Evolutionary conservation across 2,797 vertebrate genomes (phyloP).

Genomic region (Hirundo rustica): DNA sequence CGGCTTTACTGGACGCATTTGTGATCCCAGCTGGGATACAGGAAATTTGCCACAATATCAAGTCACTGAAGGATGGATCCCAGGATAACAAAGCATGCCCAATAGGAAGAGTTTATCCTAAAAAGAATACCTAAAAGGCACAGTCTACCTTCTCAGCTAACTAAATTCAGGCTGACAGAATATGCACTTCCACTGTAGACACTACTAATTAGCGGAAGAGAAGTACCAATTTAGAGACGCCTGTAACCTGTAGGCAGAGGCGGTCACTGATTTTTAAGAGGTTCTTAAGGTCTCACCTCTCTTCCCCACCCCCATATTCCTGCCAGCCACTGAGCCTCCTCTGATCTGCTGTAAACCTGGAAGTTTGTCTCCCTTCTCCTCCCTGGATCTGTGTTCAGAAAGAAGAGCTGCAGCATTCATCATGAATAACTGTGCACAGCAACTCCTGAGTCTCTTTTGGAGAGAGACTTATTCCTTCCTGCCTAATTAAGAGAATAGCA

Average conservation of each 20-base stretch:
- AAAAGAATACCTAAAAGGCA: conserved; percentile 27
- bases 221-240: conserved; percentile 1
- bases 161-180: conserved; percentile 20
- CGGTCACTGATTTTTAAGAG: neutral
- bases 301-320: neutral
- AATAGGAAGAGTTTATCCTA: neutral
- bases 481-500: neutral
- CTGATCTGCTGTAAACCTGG: neutral
- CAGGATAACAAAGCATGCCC: neutral
- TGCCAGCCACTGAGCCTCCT: neutral
- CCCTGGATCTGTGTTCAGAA: neutral
- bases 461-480: neutral
- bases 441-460: neutral
- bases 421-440: neutral
- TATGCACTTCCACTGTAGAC: neutral
- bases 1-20: neutral
- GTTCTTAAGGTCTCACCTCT: neutral
- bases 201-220: conserved; percentile 22
- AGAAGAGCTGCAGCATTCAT: neutral
- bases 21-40: neutral
- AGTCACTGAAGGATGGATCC: neutral
- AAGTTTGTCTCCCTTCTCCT: neutral
- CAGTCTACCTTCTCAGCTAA: neutral
- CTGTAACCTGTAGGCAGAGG: neutral
- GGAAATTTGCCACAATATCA: neutral